A percentile compares a stretch with the other conserved stretches of the same genome.
phyloP scores from a whole-genome alignment of 1,140 invertebrate species.

The Nixonia krombeini region DNA sequence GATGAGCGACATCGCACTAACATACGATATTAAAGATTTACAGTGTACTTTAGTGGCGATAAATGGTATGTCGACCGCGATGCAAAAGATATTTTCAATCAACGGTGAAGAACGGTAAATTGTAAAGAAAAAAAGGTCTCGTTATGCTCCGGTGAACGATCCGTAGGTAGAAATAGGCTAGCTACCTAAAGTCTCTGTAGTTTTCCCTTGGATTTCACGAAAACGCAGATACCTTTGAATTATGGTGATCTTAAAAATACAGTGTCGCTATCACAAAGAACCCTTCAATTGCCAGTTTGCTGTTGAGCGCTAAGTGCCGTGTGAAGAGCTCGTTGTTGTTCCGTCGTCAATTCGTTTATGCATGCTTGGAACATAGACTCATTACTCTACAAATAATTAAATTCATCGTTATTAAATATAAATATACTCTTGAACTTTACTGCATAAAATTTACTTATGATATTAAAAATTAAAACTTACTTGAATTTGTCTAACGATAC shows the following conservation, averaged over 20 bases:
- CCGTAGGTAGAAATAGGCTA: conserved; percentile 52
- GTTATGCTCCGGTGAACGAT: conserved; percentile 52
- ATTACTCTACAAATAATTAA: conserved; percentile 76
- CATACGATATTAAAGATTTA: background rate
- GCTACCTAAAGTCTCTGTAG: conserved; percentile 61
- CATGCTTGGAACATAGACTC: conserved; percentile 88
- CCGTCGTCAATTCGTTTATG: conserved; percentile 79
- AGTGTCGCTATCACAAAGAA: conserved; percentile 18
- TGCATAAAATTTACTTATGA: too few species aligned
- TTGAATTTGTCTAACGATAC: conserved; percentile 85
- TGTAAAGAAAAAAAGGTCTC: conserved; percentile 1
- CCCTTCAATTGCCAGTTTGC: conserved; percentile 26
- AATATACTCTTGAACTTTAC: background rate
- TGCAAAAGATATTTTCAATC: background rate
- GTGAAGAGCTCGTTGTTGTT: conserved; percentile 87
- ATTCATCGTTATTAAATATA: conserved; percentile 1
- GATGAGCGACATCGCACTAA: background rate
- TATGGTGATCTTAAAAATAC: conserved; percentile 47
- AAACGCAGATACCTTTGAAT: conserved; percentile 47
- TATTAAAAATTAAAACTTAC: conserved; percentile 58
- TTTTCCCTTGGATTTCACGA: conserved; percentile 43
- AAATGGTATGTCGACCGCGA: background rate
- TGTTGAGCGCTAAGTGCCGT: conserved; percentile 73
- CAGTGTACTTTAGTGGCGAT: background rate
- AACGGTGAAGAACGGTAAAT: background rate